Evolutionary conservation across 2,113 vertebrate genomes (phyloP).

Genomic region (Diadophis punctatus): DNA sequence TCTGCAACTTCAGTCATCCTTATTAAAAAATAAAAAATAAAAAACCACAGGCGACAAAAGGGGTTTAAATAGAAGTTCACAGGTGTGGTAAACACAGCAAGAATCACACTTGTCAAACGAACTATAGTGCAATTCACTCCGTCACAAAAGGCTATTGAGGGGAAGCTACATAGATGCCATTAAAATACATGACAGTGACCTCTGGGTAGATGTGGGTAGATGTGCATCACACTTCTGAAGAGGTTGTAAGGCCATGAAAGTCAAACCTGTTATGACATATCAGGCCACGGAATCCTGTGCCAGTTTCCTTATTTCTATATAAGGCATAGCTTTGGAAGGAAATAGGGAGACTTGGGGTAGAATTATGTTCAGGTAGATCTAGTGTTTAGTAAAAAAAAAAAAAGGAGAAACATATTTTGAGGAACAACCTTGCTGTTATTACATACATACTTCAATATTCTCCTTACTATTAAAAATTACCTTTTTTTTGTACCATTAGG

Average conservation of each 20-base stretch:
- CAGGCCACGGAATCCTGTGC: conserved; percentile 72
- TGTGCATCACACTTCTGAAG: conserved; percentile 73
- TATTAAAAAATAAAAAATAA: conserved; percentile 80
- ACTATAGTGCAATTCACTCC: conserved; percentile 77
- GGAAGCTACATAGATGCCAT: conserved; percentile 78
- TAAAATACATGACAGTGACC: conserved; percentile 77
- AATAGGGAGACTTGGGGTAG: conserved; percentile 60
- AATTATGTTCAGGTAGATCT: conserved; percentile 60
- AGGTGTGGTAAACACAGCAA: conserved; percentile 85
- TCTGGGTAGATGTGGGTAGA: conserved; percentile 71
- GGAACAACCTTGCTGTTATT: conserved; percentile 43
- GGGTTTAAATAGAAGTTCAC: conserved; percentile 76
- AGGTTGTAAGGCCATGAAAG: conserved; percentile 67
- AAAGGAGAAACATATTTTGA: conserved; percentile 38
- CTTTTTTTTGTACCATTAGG: conserved; percentile 22
- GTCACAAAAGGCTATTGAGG: conserved; percentile 78
- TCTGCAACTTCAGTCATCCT: conserved; percentile 87
- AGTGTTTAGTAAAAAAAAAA: conserved; percentile 59
- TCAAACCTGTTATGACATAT: conserved; percentile 77
- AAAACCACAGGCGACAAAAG: conserved; percentile 81
- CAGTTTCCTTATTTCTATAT: conserved; percentile 78
- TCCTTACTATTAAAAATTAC: conserved; percentile 19
- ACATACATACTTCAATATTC: conserved; percentile 31
- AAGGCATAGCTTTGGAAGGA: conserved; percentile 75
- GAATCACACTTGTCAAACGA: conserved; percentile 82